Base-by-base conservation (phyloP, 2,797 vertebrate genomes). In the Etheostoma nigrum region DNA sequence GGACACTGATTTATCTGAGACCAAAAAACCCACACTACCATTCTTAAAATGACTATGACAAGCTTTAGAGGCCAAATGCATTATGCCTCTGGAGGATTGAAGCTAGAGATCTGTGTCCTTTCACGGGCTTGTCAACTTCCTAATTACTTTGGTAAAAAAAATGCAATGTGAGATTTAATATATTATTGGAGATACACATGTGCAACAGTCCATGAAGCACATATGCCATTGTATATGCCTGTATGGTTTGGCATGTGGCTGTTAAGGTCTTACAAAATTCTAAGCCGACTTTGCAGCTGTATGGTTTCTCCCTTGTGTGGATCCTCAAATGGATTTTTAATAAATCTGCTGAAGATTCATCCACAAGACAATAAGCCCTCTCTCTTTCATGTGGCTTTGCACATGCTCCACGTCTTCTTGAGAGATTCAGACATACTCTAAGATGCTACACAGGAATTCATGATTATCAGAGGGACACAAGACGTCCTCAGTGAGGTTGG, bases 331-430 rank as follows among this genome's bases (percentile, higher is more conserved):
- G 4, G 36, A 53, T 48, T 72, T 74, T 64, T 45, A 48, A 68
- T 49, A 40, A 51, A 72, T 48, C n/a, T 27, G 9, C 25, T 59
- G 5, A 52, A 19, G 57, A 57, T 71, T 64, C 10, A 53, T 21
- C 6, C 51, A 48, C 45, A 67, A 76, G 25, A 60, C 27, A 4
- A 27, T 27, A 70, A 54, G 48, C 5, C 2, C 30, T 45, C 0
- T 65, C 47, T 67, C 44, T 74, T 42, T 79, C 12, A 67, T 51
- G 25, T 59, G 42, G 63, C 47, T 76, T 70, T 61, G 3, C n/a
- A 15, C 10, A 30, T n/a, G 21, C 44, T 44, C 54, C 25, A 1
- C 30, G 25, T 71, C n/a, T 19, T 79, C 40, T 40, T 16, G 48
- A 40, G 30, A 53, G 67, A 36, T 70, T 69, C 40, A 44, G 13